Evolutionary conservation across 2,888 invertebrate species (phyloP).

Genomic region (Habroteleia sp.): DNA sequence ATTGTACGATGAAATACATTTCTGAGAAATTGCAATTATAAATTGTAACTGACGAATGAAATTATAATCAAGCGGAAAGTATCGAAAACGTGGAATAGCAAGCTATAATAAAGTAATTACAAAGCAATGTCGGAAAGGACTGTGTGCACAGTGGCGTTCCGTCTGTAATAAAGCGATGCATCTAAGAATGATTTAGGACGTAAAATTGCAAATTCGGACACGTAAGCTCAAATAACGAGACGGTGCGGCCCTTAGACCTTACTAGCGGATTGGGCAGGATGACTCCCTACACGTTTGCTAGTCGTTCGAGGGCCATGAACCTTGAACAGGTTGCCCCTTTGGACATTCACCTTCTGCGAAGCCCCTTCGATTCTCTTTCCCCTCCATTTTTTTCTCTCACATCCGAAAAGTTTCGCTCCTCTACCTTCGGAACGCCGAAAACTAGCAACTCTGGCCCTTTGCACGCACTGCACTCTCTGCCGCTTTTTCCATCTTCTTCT

Average conservation of each 20-base stretch:
- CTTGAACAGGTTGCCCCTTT: conserved; percentile 81
- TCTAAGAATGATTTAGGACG: conserved; percentile 52
- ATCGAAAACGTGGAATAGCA: too few species aligned
- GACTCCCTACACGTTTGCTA: conserved; percentile 74
- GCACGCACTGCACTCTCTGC: conserved; percentile 55
- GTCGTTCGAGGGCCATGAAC: conserved; percentile 80
- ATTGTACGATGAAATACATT: too few species aligned
- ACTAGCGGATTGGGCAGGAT: conserved; percentile 74
- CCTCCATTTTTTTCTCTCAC: conserved; percentile 61
- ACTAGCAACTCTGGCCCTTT: conserved; percentile 60
- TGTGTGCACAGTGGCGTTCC: conserved; percentile 13
- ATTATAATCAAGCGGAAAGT: too few species aligned
- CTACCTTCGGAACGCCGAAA: conserved; percentile 52
- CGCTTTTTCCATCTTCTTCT: conserved; percentile 53
- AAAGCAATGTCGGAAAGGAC: neutral
- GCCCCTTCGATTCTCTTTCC: conserved; percentile 61
- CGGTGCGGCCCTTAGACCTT: conserved; percentile 66
- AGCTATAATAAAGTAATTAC: neutral
- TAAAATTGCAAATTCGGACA: conserved; percentile 53
- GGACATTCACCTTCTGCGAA: conserved; percentile 80
- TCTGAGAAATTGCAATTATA: too few species aligned
- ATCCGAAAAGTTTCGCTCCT: conserved; percentile 60
- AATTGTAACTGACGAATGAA: too few species aligned
- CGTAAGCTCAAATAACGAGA: conserved; percentile 54
- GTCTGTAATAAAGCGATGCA: conserved; percentile 28